Base-by-base conservation (phyloP, 2,888 invertebrate species). In the Zeuzera pyrina region DNA sequence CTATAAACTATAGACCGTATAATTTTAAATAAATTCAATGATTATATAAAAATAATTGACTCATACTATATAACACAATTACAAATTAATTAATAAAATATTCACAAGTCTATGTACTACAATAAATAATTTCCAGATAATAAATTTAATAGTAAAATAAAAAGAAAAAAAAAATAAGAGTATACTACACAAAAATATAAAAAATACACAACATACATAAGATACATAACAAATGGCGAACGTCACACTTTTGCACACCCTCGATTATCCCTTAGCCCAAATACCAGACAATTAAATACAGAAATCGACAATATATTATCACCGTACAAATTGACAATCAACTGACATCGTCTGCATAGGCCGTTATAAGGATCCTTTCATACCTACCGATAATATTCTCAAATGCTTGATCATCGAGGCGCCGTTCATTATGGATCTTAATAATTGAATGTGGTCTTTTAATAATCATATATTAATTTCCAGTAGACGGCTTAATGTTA, bases 381-480 rank as follows among this genome's bases (percentile, higher is more conserved):
- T 36, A 35, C 34, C 31, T 36, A 43, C 36, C 35, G 34, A 34
- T 35, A 34, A 38, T 30, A 28, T 12, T 21, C 25, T 11, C 10
- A 28, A 11, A 7, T 28, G 14, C 36, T 29, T 34, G 30, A 32
- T 35, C 35, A 26, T 31, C 25, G 13, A 57, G 55, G 54, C 61
- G 58, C 60, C 58, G 47, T 45, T 48, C 29, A 52, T 57, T 57
- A 52, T 48, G 50, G 47, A 42, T 43, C n/a, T n/a, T n/a, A 55
- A 55, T 58, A 59, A 68, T 64, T 65, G 65, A 71, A 67, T 52
- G 58, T 42, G 42, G 53, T 49, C 46, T 57, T n/a, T n/a, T 52
- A 62, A 76, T 72, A 66, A 72, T 68, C 76, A 52, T 77, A 77
- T 68, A 68, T 77, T 68, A 61, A 74, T 74, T 70, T 57, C 50